Conservation (phyloP, 2,797 vertebrate species). For the Novumbra hubbsi region DNA sequence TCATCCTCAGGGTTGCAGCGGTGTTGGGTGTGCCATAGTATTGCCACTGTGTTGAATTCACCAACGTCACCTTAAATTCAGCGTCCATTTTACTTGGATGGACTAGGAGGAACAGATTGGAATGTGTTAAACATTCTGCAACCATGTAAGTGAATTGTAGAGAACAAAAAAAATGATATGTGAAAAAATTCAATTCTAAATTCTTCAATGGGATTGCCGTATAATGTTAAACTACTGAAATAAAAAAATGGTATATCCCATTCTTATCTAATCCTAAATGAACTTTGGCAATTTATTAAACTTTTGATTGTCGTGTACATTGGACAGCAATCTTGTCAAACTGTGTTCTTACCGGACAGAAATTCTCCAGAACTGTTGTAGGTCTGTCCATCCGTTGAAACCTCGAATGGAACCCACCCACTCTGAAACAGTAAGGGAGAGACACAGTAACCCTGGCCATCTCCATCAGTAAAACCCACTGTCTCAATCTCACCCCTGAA, state of each 20-base stretch:
- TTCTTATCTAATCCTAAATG: too few species aligned
- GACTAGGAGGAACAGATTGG: slow-evolving; percentile 62
- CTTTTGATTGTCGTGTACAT: too few species aligned
- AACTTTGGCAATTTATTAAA: too few species aligned
- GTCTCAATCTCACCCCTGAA: slow-evolving; percentile 75
- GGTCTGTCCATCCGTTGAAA: slow-evolving; percentile 72
- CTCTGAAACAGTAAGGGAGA: slow-evolving; percentile 87
- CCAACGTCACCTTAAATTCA: slow-evolving; percentile 74
- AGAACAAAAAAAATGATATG: too few species aligned
- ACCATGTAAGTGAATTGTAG: too few species aligned
- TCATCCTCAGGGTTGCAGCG: slow-evolving; percentile 74
- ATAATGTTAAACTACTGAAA: too few species aligned
- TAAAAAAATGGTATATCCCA: too few species aligned
- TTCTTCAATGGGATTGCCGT: too few species aligned
- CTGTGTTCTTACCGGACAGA: slow-evolving; percentile 74
- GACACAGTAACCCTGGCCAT: slow-evolving; percentile 79
- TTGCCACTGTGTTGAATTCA: slow-evolving; percentile 89
- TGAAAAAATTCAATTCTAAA: too few species aligned
- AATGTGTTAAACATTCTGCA: neutral
- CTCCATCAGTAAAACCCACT: slow-evolving; percentile 72
- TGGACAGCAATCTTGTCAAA: too few species aligned
- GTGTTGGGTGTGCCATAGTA: slow-evolving; percentile 83
- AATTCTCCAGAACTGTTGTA: slow-evolving; percentile 69
- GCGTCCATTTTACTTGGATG: slow-evolving; percentile 81
- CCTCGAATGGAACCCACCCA: slow-evolving; percentile 79